Conservation (phyloP, 2,888 invertebrate species). For the Callyntrura guangdongensis region DNA sequence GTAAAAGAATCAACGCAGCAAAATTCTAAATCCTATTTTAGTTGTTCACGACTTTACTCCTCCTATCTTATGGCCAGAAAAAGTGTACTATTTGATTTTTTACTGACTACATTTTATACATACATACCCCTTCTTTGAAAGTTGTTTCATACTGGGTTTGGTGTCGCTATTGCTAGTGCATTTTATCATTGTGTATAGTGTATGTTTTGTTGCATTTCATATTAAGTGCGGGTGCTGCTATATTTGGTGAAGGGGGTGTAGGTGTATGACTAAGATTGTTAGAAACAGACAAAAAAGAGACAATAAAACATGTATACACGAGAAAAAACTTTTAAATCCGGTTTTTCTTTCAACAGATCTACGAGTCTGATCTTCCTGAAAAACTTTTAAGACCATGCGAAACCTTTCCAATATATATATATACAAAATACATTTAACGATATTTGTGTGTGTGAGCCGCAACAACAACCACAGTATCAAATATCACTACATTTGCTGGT, state of each 20-base stretch:
- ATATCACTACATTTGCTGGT: not conserved
- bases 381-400: slow-evolving; percentile 34
- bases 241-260: too few relatives aligned
- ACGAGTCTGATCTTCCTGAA: slow-evolving; percentile 14
- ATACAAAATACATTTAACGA: not conserved
- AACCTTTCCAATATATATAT: slow-evolving; percentile 5
- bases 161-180: not conserved
- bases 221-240: too few relatives aligned
- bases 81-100: too few relatives aligned
- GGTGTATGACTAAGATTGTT: too few relatives aligned
- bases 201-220: too few relatives aligned
- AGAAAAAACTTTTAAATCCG: slow-evolving; percentile 61
- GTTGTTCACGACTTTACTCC: slow-evolving; percentile 66
- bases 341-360: slow-evolving; percentile 22
- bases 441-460: not conserved
- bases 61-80: slow-evolving; percentile 10
- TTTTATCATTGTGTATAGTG: too few relatives aligned
- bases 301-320: slow-evolving; percentile 6
- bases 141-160: not conserved
- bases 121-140: slow-evolving; percentile 8
- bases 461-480: not conserved
- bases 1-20: slow-evolving; percentile 38
- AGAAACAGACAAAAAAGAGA: not conserved
- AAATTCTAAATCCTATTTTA: slow-evolving; percentile 74
- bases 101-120: not conserved